Base-by-base conservation (phyloP, 2,888 invertebrate genomes). In the Drosophila pegasa region DNA sequence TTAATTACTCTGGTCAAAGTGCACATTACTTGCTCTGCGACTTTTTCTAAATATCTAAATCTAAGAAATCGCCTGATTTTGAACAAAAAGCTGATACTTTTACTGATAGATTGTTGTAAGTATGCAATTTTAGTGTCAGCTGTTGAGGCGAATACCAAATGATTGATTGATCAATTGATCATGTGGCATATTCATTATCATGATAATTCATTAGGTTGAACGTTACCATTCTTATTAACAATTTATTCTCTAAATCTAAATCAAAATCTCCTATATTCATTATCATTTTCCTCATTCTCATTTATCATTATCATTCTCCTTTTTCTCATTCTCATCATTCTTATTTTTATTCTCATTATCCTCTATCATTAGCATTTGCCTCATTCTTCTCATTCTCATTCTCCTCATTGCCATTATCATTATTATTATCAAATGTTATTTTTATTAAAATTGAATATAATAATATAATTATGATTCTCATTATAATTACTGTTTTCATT, bases 1-100 rank as follows among this genome's bases (percentile, higher is more conserved):
- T 88, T 69, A 88, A 89, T 89, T 89, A 73, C 47, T 20, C 16
- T 37, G 69, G 84, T 78, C 77, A 86, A 86, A 89, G 90, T 76
- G 78, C 88, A 69, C 22, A 35, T 25, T 10, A 56, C 31, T 45
- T n/a, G 22, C 18, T 38, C 14, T 12, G 7, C 20, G 3, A 56
- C 50, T 63, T 18, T 27, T 18, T 27, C 6, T 45, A 16, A 16
- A 22, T 45, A 16, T 18, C 45, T 45, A 45, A 45, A 18, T 45
- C 45, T 45, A 45, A 14, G 7, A 10, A 60, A 37, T 18, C 20
- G 6, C 1, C 5, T 37, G 60, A 41, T 41, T 59, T 41, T 6
- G 6, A 6, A 45, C n/a, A 29, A 29, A 8, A 31, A 31, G 20
- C 18, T 14, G 4, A 7, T 8, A 29, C 2, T 7, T 16, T 12